Evolutionary conservation across 2,113 vertebrate genomes (phyloP).

Genomic region (Clarias magur): DNA sequence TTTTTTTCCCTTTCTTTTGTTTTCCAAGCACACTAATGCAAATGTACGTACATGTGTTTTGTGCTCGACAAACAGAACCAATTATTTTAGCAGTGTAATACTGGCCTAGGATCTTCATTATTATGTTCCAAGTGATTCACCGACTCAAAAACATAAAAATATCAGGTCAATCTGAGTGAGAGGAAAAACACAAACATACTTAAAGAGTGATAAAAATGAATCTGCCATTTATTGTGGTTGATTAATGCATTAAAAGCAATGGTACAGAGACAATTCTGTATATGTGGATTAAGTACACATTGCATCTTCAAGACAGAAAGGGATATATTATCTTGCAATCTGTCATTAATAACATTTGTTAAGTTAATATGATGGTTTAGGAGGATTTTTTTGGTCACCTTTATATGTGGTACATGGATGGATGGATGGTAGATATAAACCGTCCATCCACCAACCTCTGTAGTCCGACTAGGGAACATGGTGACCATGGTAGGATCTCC

Average conservation of each 20-base stretch:
- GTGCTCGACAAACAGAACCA: conserved; percentile 25
- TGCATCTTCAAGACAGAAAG: not conserved
- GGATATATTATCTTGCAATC: not conserved
- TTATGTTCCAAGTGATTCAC: conserved; percentile 29
- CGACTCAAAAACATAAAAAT: conserved; percentile 29
- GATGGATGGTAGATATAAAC: too few relatives aligned
- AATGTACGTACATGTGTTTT: conserved; percentile 28
- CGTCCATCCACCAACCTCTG: too few relatives aligned
- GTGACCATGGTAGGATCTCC: too few relatives aligned
- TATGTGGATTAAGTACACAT: conserved; percentile 24
- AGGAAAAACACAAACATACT: not conserved
- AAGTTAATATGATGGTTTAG: too few relatives aligned
- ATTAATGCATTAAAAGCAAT: conserved; percentile 4
- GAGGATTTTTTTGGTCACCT: too few relatives aligned
- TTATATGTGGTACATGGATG: too few relatives aligned
- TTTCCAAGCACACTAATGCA: not conserved
- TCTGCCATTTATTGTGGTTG: conserved; percentile 54
- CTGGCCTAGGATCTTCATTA: not conserved
- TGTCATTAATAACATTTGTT: too few relatives aligned
- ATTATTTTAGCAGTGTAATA: conserved; percentile 14
- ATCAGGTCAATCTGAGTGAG: conserved; percentile 20
- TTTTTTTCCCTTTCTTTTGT: not conserved
- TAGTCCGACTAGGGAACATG: too few relatives aligned
- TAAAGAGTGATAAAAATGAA: conserved; percentile 28
- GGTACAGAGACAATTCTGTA: not conserved